Percentiles rank a stretch among this genome's conserved stretches.
These are phyloP conservation scores for Lepus oiostolus DNA, from an alignment of 2,797 vertebrate genomes.

Conservation along the genomic window DNA sequence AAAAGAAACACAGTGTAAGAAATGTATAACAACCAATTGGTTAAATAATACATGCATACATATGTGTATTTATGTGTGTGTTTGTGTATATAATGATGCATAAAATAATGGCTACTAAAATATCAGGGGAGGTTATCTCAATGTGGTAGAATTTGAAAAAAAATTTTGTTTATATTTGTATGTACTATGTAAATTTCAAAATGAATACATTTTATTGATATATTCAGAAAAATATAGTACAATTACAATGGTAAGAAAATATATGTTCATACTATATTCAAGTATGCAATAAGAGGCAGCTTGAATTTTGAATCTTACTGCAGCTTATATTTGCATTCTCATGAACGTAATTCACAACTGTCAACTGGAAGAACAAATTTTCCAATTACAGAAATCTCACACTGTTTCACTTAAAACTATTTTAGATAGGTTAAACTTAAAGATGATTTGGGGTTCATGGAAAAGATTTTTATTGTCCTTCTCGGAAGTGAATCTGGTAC, in stretches of 20 bases:
- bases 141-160: neutral
- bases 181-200: slow-evolving; percentile 10
- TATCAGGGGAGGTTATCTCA: neutral
- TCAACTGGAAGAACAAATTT: neutral
- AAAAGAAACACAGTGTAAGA: neutral
- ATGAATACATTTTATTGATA: neutral
- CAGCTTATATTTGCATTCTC: neutral
- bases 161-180: neutral
- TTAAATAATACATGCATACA: neutral
- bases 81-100: neutral
- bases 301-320: slow-evolving; percentile 45
- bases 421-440: neutral
- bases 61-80: neutral
- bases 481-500: neutral
- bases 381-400: neutral
- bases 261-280: neutral
- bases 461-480: neutral
- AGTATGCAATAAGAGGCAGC: neutral
- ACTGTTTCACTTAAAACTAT: neutral
- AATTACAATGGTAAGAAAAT: neutral
- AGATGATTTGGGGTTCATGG: neutral
- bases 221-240: slow-evolving; percentile 21
- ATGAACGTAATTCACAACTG: neutral
- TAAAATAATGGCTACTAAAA: neutral
- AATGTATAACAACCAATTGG: neutral